A percentile compares a stretch with the other conserved stretches of the same genome.
These are phyloP conservation scores for Drosophila kepulauana DNA, from an alignment of 1,140 invertebrate species.

Conservation along the genomic window DNA sequence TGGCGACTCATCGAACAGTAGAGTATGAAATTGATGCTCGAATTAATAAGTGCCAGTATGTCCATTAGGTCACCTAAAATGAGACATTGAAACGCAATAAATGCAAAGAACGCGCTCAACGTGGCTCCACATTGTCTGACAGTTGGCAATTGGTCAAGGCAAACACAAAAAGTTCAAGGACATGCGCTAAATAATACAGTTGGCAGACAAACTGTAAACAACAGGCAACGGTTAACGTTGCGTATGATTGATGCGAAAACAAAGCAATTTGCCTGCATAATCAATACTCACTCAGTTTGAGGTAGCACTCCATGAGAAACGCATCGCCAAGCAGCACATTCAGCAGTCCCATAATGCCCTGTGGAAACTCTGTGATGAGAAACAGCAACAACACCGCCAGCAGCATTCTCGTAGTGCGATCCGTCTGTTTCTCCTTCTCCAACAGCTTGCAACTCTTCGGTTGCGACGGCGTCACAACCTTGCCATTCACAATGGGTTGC, in stretches of 20 bases:
- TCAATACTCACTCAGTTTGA: conserved; percentile 87
- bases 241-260: conserved; percentile 60
- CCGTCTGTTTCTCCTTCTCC: conserved; percentile 91
- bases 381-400: conserved; percentile 96
- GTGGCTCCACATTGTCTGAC: background rate
- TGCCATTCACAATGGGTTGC: conserved; percentile 84
- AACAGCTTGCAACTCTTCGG: conserved; percentile 85
- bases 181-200: conserved; percentile 2
- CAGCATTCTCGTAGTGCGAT: conserved; percentile 97
- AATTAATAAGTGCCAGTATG: conserved; percentile 97
- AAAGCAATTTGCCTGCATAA: conserved; percentile 15
- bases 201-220: conserved; percentile 14
- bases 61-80: conserved; percentile 94
- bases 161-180: background rate
- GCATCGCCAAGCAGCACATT: conserved; percentile 89
- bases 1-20: conserved; percentile 99
- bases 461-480: conserved; percentile 76
- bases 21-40: conserved; percentile 98
- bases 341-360: conserved; percentile 93
- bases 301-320: conserved; percentile 92
- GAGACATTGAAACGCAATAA: conserved; percentile 47
- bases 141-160: background rate
- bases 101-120: background rate
- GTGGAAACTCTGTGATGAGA: conserved; percentile 93
- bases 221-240: conserved; percentile 25